Base-by-base conservation (phyloP, 53 echinoderm and acorn worm species). In the Hippasteria phrygiana region DNA sequence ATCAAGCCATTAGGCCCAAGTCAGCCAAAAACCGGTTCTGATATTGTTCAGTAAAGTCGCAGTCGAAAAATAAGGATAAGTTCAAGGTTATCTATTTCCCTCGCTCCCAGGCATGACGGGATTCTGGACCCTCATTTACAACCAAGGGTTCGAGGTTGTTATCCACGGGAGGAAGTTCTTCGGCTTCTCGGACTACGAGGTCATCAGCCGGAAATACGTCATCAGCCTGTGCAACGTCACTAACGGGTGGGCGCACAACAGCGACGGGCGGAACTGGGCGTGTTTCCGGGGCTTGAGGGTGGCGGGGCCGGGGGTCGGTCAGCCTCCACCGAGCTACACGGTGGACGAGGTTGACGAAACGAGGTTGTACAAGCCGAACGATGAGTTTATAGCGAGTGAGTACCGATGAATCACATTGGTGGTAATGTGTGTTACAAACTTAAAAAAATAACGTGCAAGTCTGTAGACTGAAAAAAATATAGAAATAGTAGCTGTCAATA, bases 51-150 rank as follows among this genome's bases (percentile, higher is more conserved):
- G n/a, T n/a, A n/a, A n/a, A n/a, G n/a, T n/a, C n/a, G n/a, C n/a
- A n/a, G n/a, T n/a, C n/a, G n/a, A 39, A 34, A 71, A 3, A 40
- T 73, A 1, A 24, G 24, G 9, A 37, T 22, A 9, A 73, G 3
- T 20, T 35, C 22, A 1, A 31, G 14, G 5, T 50, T 53, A 9
- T 32, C 10, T 35, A 6, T 35, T 36, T 20, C 22, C 16, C 18
- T 36, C 29, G 2, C 0, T 39, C 28, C 28, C 26, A 88, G 93
- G 93, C 35, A 75, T 90, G 54, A 78, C 70, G 0, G 91, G 93
- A 56, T 93, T 93, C 46, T 93, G 93, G 93, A 93, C 93, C 11
- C 91, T 93, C 45, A 93, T 93, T 18, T 93, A 93, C 91, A 93
- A 93, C 77, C 93, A 93, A 53, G 93, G 88, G 36, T 91, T 88